phyloP scores from a whole-genome alignment of 2,888 invertebrate species.

The Conomelus anceps region DNA sequence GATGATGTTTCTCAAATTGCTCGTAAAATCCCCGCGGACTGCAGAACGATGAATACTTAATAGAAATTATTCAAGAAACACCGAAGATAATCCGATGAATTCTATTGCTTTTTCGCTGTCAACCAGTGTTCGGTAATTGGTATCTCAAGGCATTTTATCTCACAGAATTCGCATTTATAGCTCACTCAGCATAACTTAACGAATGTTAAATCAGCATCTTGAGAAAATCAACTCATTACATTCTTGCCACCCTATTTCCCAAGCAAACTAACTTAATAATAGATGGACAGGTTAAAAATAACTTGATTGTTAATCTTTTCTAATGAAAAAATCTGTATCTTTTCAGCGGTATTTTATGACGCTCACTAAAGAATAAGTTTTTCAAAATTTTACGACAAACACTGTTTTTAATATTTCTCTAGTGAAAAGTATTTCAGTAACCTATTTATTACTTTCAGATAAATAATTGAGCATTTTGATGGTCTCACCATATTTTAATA shows the following conservation, averaged over 20 bases:
- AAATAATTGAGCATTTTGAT: too few relatives aligned
- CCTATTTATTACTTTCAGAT: too few relatives aligned
- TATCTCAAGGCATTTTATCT: neutral
- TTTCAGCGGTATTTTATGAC: too few relatives aligned
- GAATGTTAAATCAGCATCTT: neutral
- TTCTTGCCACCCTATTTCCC: neutral
- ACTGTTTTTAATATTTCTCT: too few relatives aligned
- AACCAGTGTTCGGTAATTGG: neutral
- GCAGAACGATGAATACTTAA: neutral
- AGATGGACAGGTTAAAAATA: neutral
- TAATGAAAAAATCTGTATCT: neutral
- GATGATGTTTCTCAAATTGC: neutral
- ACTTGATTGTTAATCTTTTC: neutral
- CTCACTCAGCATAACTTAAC: neutral
- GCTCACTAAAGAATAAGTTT: too few relatives aligned
- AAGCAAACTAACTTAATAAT: neutral
- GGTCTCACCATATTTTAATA: too few relatives aligned
- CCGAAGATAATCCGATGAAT: neutral
- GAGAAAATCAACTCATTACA: neutral
- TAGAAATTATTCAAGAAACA: neutral
- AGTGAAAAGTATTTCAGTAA: too few relatives aligned
- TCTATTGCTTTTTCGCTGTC: neutral
- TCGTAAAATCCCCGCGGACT: neutral
- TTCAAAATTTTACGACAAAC: too few relatives aligned
- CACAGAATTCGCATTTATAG: neutral